Evolutionary conservation across 2,888 invertebrate species (phyloP).

Genomic region (Meteorus colon): DNA sequence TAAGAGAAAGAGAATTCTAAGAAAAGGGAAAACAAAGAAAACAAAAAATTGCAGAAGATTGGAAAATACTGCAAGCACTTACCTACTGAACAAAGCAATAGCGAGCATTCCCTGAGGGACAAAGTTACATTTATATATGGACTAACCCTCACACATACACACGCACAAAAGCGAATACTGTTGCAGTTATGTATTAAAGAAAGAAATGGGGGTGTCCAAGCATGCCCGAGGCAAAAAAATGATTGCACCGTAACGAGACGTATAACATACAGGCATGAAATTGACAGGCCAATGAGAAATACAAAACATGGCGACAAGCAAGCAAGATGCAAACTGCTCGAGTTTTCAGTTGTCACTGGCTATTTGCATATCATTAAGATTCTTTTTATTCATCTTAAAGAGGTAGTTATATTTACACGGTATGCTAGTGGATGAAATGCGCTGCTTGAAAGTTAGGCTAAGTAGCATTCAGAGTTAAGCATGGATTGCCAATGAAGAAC

Average conservation of each 20-base stretch:
- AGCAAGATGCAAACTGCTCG: neutral
- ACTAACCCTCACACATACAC: constrained; percentile 5
- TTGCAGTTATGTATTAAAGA: constrained; percentile 18
- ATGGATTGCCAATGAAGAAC: constrained; percentile 20
- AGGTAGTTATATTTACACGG: constrained; percentile 12
- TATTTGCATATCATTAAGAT: constrained; percentile 41
- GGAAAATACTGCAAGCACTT: constrained; percentile 47
- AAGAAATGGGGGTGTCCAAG: constrained; percentile 43
- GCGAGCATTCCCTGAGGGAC: constrained; percentile 38
- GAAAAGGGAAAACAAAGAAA: constrained; percentile 12
- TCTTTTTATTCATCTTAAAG: constrained; percentile 21
- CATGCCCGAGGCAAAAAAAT: constrained; percentile 32
- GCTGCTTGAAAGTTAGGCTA: constrained; percentile 10
- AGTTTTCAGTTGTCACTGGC: constrained; percentile 20
- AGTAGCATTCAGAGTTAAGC: constrained; percentile 1
- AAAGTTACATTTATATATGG: constrained; percentile 19
- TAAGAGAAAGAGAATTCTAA: neutral
- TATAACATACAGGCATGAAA: constrained; percentile 13
- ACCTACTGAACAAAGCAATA: constrained; percentile 40
- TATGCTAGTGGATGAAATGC: neutral
- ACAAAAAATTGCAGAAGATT: constrained; percentile 40
- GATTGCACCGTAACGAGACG: constrained; percentile 33
- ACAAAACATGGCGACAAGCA: neutral
- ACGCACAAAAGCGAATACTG: constrained; percentile 16
- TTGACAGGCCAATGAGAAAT: constrained; percentile 31